These are phyloP conservation scores for Cariama cristata DNA, from an alignment of 2,113 vertebrate species.

Conservation along the genomic window DNA sequence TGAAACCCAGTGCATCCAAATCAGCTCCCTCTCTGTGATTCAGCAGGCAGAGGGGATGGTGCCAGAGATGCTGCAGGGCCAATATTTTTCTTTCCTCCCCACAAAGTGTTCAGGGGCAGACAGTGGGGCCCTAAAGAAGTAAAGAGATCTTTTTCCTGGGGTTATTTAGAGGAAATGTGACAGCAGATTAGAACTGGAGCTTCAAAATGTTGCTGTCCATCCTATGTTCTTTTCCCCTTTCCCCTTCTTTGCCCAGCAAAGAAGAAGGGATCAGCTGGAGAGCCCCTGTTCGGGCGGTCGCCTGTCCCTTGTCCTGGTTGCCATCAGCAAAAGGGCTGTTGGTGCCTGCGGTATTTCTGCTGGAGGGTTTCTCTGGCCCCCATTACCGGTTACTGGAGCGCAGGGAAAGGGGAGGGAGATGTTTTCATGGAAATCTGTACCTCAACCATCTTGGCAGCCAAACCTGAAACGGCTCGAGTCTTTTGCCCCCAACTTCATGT, in stretches of 20 bases:
- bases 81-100: not conserved
- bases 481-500: constrained; percentile 21
- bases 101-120: not conserved
- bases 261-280: not conserved
- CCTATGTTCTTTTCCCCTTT: not conserved
- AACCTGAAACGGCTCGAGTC: not conserved
- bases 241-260: not conserved
- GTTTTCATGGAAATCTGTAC: constrained; percentile 8
- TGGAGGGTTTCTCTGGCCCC: not conserved
- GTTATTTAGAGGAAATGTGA: not conserved
- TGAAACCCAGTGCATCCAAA: not conserved
- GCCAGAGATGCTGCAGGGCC: not conserved
- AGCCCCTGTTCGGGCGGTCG: fast-evolving
- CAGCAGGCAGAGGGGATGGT: not conserved
- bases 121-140: not conserved
- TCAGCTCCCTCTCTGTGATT: not conserved
- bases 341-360: not conserved
- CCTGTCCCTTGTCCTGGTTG: not conserved
- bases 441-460: not conserved
- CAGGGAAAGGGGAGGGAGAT: not conserved
- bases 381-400: not conserved
- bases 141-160: not conserved
- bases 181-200: not conserved
- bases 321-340: not conserved
- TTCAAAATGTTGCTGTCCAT: not conserved